Base-by-base conservation (phyloP, 2,797 vertebrate genomes). In the Buceros bicornis region DNA sequence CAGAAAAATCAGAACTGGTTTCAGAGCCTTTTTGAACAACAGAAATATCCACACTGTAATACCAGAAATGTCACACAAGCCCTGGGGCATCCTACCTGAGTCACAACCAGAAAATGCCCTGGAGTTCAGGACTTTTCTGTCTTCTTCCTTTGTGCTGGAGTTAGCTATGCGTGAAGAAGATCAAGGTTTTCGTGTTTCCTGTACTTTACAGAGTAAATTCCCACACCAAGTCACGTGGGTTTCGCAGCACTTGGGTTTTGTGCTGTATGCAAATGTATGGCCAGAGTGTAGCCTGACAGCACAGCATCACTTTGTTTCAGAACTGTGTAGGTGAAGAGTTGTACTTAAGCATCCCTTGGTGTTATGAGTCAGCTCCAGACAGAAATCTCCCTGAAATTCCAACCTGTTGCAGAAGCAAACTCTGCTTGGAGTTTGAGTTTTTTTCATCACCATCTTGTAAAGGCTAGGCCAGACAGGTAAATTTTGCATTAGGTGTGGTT, bases 141-240 rank as follows among this genome's bases (percentile, higher is more conserved):
- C 72, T 72, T 47, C 72, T 72, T 69, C 76, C 51, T 83, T 57
- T 77, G 74, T 1, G 3, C 42, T 56, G 45, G 4, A 72, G n/a
- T 64, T 76, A 53, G 64, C 73, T 91, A 74, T 33, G 74, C 67
- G 13, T 83, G 64, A 77, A 64, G 57, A 71, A 31, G 28, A 66
- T 42, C 10, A 31, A 47, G 69, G 72, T 20, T 67, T 87, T 88
- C 0, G 0, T 66, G 9, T 87, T 94, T 90, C 87, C 92, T 96
- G 94, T 85, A 95, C 93, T 96, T 96, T 96, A 86, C 91, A 57
- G 93, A 90, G 93, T 93, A 47, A 96, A 89, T 90, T 94, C 86
- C 93, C 83, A 65, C 61, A 67, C 7, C 37, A 7, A 3, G 57
- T 87, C 43, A 21, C 11, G 1, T 31, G 64, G 37, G 5, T 25